phyloP scores from a whole-genome alignment of 2,888 invertebrate genomes.

The Drosophila neutralis region DNA sequence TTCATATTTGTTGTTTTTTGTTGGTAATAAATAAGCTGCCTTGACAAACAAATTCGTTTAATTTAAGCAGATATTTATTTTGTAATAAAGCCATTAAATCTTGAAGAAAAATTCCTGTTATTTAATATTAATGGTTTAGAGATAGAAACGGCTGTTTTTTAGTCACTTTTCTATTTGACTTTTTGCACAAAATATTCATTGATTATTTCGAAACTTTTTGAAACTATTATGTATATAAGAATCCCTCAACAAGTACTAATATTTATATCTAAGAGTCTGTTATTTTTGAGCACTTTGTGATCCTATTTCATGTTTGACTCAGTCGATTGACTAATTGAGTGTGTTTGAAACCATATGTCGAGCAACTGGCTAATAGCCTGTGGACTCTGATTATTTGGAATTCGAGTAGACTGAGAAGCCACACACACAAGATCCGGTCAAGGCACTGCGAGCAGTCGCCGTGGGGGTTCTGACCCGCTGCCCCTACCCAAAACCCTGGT shows the following conservation, averaged over 20 bases:
- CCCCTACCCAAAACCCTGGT: constrained; percentile 3
- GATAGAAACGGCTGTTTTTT: background rate
- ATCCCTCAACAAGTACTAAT: background rate
- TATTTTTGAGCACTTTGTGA: constrained; percentile 7
- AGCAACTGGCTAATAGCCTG: constrained; percentile 21
- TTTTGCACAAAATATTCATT: background rate
- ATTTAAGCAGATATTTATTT: background rate
- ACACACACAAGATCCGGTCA: constrained; percentile 44
- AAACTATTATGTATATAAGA: background rate
- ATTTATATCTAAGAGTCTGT: background rate
- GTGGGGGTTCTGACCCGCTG: constrained; percentile 42
- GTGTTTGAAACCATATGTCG: constrained; percentile 50
- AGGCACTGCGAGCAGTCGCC: constrained; percentile 30
- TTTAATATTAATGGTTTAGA: background rate
- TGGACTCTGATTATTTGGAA: constrained; percentile 25
- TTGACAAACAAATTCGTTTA: background rate
- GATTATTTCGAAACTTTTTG: background rate
- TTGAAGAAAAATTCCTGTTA: background rate
- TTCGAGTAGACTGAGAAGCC: constrained; percentile 40
- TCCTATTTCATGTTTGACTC: constrained; percentile 15
- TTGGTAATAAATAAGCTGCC: background rate
- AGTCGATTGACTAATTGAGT: constrained; percentile 50
- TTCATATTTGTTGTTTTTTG: background rate
- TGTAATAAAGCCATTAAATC: background rate
- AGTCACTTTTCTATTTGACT: background rate